phyloP scores from a whole-genome alignment of 2,113 vertebrate species.

The Prionailurus viverrinus region DNA sequence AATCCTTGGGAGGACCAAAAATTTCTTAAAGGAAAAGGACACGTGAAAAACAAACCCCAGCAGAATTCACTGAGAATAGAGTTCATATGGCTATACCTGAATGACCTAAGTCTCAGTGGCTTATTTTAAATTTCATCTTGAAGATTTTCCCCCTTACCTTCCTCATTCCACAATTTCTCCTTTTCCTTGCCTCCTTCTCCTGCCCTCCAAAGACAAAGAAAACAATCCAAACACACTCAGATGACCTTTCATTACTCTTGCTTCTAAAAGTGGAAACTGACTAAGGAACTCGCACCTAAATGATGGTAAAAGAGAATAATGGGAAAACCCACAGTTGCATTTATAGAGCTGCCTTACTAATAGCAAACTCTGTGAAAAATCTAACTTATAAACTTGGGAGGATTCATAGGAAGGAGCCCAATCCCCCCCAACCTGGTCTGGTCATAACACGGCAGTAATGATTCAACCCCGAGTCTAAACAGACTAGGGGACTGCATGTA shows the following conservation, averaged over 20 bases:
- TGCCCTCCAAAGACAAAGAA: background rate
- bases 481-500: background rate
- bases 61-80: background rate
- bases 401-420: background rate
- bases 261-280: slow-evolving; percentile 31
- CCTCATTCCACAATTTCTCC: background rate
- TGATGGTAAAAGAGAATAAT: background rate
- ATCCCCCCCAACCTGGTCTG: background rate
- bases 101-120: background rate
- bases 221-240: background rate
- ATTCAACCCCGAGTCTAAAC: slow-evolving; percentile 1
- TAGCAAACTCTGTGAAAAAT: slow-evolving; percentile 29
- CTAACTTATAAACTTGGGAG: background rate
- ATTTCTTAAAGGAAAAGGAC: slow-evolving; percentile 37
- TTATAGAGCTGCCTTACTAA: slow-evolving; percentile 62
- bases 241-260: slow-evolving; percentile 14
- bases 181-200: background rate
- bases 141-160: background rate
- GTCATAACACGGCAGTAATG: slow-evolving; percentile 15
- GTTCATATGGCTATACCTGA: background rate
- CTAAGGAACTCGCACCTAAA: slow-evolving; percentile 44
- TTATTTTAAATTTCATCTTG: slow-evolving; percentile 55
- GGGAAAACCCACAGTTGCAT: slow-evolving; percentile 13
- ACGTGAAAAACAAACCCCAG: background rate
- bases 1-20: slow-evolving; percentile 2